Evolutionary conservation across 2,888 invertebrate species (phyloP).

Genomic region (Phortica magna): DNA sequence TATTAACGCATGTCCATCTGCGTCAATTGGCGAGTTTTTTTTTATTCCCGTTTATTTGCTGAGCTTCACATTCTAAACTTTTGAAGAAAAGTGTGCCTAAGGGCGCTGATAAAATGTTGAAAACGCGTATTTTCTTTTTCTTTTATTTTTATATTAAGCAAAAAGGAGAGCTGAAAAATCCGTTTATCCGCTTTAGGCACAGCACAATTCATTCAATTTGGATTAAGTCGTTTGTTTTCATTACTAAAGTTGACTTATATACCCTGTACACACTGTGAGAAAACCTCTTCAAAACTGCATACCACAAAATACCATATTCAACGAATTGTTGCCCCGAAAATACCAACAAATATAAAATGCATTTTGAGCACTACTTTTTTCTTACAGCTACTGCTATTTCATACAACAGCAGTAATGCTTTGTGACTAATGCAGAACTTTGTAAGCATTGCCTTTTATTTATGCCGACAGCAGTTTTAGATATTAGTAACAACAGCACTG

Average conservation of each 20-base stretch:
- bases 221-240: conserved; percentile 72
- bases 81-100: conserved; percentile 2
- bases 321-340: too few relatives aligned
- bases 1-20: conserved; percentile 10
- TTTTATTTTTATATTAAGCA: conserved; percentile 17
- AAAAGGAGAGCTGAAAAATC: conserved; percentile 36
- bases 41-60: neutral
- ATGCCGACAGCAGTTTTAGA: too few relatives aligned
- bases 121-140: conserved; percentile 57
- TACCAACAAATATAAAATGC: too few relatives aligned
- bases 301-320: too few relatives aligned
- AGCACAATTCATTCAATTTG: conserved; percentile 71
- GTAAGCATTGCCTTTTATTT: too few relatives aligned
- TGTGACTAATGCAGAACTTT: too few relatives aligned
- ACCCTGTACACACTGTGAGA: too few relatives aligned
- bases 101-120: conserved; percentile 36
- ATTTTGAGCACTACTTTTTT: too few relatives aligned
- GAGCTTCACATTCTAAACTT: neutral
- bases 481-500: too few relatives aligned
- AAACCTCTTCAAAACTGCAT: too few relatives aligned
- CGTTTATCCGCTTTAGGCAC: conserved; percentile 64
- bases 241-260: conserved; percentile 64
- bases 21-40: conserved; percentile 54
- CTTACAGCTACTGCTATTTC: too few relatives aligned
- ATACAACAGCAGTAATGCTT: too few relatives aligned